phyloP scores from a whole-genome alignment of 2,797 vertebrate species.

The Momotus momota region DNA sequence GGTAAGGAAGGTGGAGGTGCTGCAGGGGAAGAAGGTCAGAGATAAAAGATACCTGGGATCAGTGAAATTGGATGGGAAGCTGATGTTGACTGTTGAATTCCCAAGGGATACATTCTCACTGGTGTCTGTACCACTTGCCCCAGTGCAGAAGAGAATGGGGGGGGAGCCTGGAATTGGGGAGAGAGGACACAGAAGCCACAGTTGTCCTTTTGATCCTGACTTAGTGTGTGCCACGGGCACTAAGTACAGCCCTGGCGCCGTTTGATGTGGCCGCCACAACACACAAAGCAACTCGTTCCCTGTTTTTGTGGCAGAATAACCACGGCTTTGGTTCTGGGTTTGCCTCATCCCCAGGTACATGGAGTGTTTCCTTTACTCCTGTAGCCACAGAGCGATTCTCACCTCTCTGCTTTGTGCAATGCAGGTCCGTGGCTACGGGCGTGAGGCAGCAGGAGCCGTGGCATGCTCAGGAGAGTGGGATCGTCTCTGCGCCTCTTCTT shows the following conservation, averaged over 20 bases:
- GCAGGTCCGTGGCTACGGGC: background rate
- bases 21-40: background rate
- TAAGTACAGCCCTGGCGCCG: background rate
- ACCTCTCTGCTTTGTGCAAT: background rate
- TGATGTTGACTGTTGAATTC: background rate
- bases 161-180: background rate
- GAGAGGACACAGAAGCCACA: background rate
- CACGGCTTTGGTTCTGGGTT: background rate
- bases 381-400: background rate
- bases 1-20: background rate
- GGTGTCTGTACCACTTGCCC: fast-evolving
- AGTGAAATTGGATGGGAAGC: background rate
- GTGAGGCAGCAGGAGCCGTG: background rate
- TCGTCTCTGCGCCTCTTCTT: background rate
- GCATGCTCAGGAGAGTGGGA: conserved; percentile 48
- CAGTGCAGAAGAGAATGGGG: background rate
- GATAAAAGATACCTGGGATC: background rate
- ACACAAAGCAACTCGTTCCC: background rate
- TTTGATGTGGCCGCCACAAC: background rate
- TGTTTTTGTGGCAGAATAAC: background rate
- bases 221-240: background rate
- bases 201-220: background rate
- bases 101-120: background rate
- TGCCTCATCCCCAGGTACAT: fast-evolving
- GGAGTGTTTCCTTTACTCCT: background rate